Evolutionary conservation across 2,797 vertebrate species (phyloP), one percentile per base, ranked within the genome.

Genomic region (Lepidocolaptes lacrymiger): DNA sequence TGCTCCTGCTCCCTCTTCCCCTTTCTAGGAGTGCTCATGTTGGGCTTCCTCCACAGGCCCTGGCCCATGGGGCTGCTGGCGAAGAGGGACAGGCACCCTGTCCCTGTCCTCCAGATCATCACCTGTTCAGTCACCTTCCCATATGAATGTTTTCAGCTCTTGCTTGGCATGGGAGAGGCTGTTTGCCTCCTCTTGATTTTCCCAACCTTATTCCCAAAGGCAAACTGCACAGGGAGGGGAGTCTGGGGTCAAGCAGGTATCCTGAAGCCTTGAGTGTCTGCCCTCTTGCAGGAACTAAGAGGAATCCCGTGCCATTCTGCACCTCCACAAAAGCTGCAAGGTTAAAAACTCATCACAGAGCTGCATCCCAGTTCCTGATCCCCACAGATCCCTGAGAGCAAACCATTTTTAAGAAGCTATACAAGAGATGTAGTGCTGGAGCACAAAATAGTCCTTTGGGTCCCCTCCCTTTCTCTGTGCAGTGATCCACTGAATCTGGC

Each of bases 111-210:
- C n/a, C 48, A 86, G 69, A 72, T 62, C 3, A 1, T 64, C 46
- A 62, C 64, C 49, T 75, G 54, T 58, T 39, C n/a, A 36, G 12
- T 67, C 61, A 83, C 36, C 27, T 51, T 91, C 66, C 66, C 76
- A 91, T 28, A 37, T 59, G 43, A 93, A 48, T 59, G 30, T 64
- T 93, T 94, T 78, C 85, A 80, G 63, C 69, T 95, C 73, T 81
- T 93, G 51, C 36, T 87, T 16, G 6, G 41, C 11, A 8, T 10
- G 34, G 19, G 39, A 32, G 36, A 76, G 18, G 51, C 71, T 84
- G 7, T 68, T 88, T 51, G 30, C 28, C 69, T 84, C 15, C 62
- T 82, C 20, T 32, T 16, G 36, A 0, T 89, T 89, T 82, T 95
- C 46, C 78, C 48, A 58, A 20, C 51, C 13, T 51, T 78, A n/a